phyloP scores from a whole-genome alignment of 2,888 invertebrate genomes.

The Rhodophaea formosa region DNA sequence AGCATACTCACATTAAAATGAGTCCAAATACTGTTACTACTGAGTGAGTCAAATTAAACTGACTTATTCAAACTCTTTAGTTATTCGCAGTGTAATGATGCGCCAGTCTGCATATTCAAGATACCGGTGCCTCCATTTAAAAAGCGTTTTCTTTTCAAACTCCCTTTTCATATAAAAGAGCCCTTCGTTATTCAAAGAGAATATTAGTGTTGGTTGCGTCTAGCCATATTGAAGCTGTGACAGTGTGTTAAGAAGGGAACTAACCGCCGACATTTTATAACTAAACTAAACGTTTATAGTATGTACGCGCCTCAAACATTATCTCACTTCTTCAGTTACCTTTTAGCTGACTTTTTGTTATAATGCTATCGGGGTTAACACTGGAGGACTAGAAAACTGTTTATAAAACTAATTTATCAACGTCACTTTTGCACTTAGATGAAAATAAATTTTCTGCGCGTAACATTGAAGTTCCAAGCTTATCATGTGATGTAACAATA shows the following conservation, averaged over 20 bases:
- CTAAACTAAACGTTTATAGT: not conserved
- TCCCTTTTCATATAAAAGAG: slow-evolving; percentile 61
- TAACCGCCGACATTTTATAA: not conserved
- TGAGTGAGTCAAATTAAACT: not conserved
- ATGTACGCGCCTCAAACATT: not conserved
- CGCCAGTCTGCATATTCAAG: slow-evolving; percentile 1
- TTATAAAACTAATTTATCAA: slow-evolving; percentile 4
- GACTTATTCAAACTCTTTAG: not conserved
- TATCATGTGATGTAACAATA: not conserved
- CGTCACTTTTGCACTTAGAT: slow-evolving; percentile 2
- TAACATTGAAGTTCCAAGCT: not conserved
- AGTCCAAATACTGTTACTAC: too few relatives aligned
- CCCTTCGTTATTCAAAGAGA: slow-evolving; percentile 72
- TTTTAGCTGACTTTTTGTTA: not conserved
- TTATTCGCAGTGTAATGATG: slow-evolving; percentile 1
- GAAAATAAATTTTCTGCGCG: not conserved
- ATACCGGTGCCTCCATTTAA: slow-evolving; percentile 30
- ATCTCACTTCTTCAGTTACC: not conserved
- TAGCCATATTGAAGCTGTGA: slow-evolving; percentile 45
- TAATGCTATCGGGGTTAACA: not conserved
- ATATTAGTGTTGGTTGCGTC: slow-evolving; percentile 57
- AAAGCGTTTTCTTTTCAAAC: slow-evolving; percentile 69
- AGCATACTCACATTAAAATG: too few relatives aligned
- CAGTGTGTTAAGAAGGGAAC: slow-evolving; percentile 31
- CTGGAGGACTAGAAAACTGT: not conserved